These are phyloP conservation scores for Carpatolechia fugitivella DNA, from an alignment of 2,888 invertebrate genomes.

Conservation along the genomic window DNA sequence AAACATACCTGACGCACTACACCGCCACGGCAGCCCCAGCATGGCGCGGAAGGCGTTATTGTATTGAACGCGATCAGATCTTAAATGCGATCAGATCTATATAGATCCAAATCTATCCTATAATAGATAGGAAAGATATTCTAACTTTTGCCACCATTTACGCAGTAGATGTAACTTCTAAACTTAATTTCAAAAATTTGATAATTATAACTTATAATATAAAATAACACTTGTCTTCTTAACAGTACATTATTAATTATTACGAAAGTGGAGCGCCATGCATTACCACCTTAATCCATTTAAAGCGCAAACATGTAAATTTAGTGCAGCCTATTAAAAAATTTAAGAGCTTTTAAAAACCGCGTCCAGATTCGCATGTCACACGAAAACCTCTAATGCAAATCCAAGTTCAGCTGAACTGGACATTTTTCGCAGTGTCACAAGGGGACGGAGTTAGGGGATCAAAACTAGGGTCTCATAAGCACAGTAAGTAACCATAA, in stretches of 20 bases:
- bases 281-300: constrained; percentile 18
- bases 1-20: too few relatives aligned
- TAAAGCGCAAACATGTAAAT: constrained; percentile 37
- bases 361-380: constrained; percentile 57
- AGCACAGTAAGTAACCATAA: too few relatives aligned
- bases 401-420: constrained; percentile 36
- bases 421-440: constrained; percentile 10
- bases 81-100: too few relatives aligned
- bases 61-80: too few relatives aligned
- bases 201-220: too few relatives aligned
- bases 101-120: too few relatives aligned
- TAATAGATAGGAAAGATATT: too few relatives aligned
- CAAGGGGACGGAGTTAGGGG: neutral
- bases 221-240: constrained; percentile 9
- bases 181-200: too few relatives aligned
- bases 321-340: constrained; percentile 61
- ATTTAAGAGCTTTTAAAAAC: constrained; percentile 55
- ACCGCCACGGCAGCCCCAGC: too few relatives aligned
- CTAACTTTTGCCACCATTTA: too few relatives aligned
- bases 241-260: constrained; percentile 21
- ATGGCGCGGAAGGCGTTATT: too few relatives aligned
- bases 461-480: neutral
- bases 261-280: constrained; percentile 17
- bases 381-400: constrained; percentile 61
- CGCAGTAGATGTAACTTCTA: too few relatives aligned